Base-by-base conservation (phyloP, 2,113 vertebrate species). In the Strix aluco region DNA sequence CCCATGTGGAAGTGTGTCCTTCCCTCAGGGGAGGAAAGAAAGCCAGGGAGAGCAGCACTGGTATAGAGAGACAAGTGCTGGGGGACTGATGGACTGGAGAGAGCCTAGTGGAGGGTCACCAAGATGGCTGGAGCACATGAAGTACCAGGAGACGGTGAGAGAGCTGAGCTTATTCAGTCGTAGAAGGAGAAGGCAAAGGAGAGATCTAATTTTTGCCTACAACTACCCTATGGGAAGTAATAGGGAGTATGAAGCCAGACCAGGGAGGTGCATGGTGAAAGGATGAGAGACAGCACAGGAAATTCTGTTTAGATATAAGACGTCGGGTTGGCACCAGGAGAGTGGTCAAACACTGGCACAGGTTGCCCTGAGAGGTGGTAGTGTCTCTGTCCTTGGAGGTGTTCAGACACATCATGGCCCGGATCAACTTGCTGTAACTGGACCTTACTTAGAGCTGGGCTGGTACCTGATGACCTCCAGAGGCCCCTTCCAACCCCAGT, bases 101-200 rank as follows among this genome's bases (percentile, higher is more conserved):
- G 27, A 73, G 16, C 19, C 29, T 77, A 32, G 10, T 67, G 58
- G 15, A 59, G n/a, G 18, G 29, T 86, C 22, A 80, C 44, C 54
- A 38, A 29, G 57, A 16, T n/a, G 42, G 8, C 19, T 79, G n/a
- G 38, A 59, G 26, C 44, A 42, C 32, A 3, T 1, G 26, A 80
- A 42, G 57, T 58, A 40, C 32, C 42, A 82, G 66, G 44, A 55
- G 62, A 27, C 61, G 44, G 38, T 69, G 26, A 75, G 22, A 70
- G 25, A 75, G 25, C 34, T 86, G 49, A 57, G 13, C 4, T 86
- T 81, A 52, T 13, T 69, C 29, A 32, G 36, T 15, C 0, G 0
- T 18, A 66, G 40, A 27, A 86, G 70, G 22, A 83, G 61, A 81
- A 54, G 51, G 69, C 61, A 74, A 79, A n/a, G 17, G 65, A 78